A percentile compares a stretch with the other conserved stretches of the same genome.
Conservation (phyloP, 1,140 invertebrate species). For the Dufourea novaeangliae region DNA sequence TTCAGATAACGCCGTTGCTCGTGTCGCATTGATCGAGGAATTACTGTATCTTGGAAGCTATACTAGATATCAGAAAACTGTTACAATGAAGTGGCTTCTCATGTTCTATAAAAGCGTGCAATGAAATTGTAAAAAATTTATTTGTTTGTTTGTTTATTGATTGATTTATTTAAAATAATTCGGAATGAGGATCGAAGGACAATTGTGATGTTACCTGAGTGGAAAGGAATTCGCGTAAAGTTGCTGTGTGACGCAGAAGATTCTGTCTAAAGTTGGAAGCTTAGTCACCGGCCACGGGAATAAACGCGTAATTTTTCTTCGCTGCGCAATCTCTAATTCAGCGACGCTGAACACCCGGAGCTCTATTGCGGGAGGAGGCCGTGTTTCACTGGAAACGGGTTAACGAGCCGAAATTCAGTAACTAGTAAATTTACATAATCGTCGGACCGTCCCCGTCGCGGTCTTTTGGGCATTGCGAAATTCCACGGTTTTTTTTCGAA, state of each 20-base stretch:
- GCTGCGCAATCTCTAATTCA: slow-evolving; percentile 23
- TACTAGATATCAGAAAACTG: too few species aligned
- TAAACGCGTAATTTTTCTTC: neutral
- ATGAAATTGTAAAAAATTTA: too few species aligned
- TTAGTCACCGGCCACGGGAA: neutral
- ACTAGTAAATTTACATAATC: slow-evolving; percentile 57
- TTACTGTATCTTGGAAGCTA: too few species aligned
- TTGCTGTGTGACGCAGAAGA: neutral
- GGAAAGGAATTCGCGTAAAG: neutral
- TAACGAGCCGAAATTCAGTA: slow-evolving; percentile 50
- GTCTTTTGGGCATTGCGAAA: slow-evolving; percentile 43
- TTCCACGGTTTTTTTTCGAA: slow-evolving; percentile 11
- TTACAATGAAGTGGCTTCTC: too few species aligned
- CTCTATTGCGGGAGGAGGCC: slow-evolving; percentile 13
- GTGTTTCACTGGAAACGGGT: slow-evolving; percentile 22
- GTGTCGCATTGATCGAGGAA: too few species aligned
- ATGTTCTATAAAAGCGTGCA: too few species aligned
- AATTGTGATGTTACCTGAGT: neutral
- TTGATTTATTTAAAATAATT: too few species aligned
- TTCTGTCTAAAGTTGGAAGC: neutral
- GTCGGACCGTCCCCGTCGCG: slow-evolving; percentile 38
- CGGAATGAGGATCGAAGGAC: too few species aligned
- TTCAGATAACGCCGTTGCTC: too few species aligned
- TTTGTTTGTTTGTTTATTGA: slow-evolving; percentile 23
- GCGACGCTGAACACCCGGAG: slow-evolving; percentile 24